Evolutionary conservation across 1,140 invertebrate genomes (phyloP), one percentile per base, ranked within the genome.

Genomic region (Aricia agestis): DNA sequence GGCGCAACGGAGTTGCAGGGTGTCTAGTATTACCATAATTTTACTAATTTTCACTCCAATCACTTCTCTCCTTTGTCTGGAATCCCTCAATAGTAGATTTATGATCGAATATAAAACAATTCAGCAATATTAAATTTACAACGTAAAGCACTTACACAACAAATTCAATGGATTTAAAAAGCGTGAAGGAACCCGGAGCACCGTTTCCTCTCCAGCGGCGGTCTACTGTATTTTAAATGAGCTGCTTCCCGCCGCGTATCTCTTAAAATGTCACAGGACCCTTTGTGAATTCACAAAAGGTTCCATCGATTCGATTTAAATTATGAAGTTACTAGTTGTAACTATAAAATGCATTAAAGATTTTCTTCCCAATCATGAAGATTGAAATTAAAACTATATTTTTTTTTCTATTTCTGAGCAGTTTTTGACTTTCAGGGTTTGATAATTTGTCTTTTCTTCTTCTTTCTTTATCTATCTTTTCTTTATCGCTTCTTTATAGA

Each of bases 191-290:
- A 66, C 36, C 59, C 66, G 61, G 61, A 68, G 71, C 58, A 36
- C 2, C 5, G 73, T 71, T 81, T 77, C 79, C 81, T 68, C 72
- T 70, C 75, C 79, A 80, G 73, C 63, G 45, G 59, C 61, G 68
- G 69, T 45, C 73, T 82, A 71, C 67, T 79, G 81, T 81, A 82
- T 82, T 78, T 76, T 71, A 82, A 82, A 82, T 81, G 77, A 82
- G 78, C 76, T 76, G 78, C 78, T 79, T 79, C 79, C 79, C 68
- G 66, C 72, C 63, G 36, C 32, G 32, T 77, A 78, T 82, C 78
- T 82, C 73, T 77, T 79, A 75, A 81, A 79, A 78, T 75, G 78
- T 79, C 79, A 76, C 71, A 67, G 61, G 70, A 41, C 65, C 25
- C 59, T 45, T 42, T 58, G 42, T 52, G 42, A 52, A 68, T 68